Conservation (phyloP, 2,797 vertebrate species). For the Clamator glandarius region DNA sequence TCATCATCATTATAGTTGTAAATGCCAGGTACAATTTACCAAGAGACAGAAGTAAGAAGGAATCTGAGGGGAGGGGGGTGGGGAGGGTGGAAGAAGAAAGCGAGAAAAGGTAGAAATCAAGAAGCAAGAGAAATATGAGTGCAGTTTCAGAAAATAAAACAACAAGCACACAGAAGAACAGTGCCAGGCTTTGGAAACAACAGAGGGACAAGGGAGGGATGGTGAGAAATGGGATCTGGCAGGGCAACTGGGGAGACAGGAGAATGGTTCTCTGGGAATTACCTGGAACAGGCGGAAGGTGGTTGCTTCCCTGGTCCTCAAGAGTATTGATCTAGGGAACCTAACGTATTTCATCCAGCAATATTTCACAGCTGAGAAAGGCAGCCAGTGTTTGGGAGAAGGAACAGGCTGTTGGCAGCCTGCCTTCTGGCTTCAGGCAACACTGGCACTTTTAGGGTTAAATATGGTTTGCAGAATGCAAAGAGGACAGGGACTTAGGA, state of each 20-base stretch:
- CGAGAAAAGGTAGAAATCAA: not conserved
- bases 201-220: not conserved
- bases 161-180: not conserved
- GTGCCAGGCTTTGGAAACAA: constrained; percentile 31
- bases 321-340: constrained; percentile 14
- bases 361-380: not conserved
- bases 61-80: not conserved
- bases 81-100: constrained; percentile 18
- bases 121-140: constrained; percentile 10
- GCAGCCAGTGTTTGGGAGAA: not conserved
- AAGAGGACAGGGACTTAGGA: not conserved
- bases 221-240: not conserved
- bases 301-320: not conserved
- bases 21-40: not conserved
- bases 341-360: not conserved
- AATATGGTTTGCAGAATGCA: not conserved
- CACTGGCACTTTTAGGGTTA: not conserved
- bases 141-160: not conserved
- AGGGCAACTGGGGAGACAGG: not conserved
- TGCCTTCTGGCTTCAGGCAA: not conserved
- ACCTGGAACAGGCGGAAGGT: not conserved
- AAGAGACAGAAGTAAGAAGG: not conserved
- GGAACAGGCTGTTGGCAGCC: not conserved
- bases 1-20: constrained; percentile 3
- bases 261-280: constrained; percentile 2